These are phyloP conservation scores for Sarcophaga peregrina DNA, from an alignment of 1,140 invertebrate genomes.

Conservation along the genomic window DNA sequence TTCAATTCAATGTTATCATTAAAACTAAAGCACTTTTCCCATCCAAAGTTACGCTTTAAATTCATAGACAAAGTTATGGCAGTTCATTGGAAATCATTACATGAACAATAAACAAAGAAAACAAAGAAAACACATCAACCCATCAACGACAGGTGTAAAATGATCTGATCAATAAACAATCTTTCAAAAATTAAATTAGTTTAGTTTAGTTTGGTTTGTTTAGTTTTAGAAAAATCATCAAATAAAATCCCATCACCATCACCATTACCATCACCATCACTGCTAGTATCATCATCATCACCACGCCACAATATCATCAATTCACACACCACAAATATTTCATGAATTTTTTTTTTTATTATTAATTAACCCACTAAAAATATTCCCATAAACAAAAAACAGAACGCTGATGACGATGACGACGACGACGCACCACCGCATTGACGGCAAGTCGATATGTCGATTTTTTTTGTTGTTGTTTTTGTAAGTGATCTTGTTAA, in stretches of 20 bases:
- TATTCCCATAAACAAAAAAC: neutral
- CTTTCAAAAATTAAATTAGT: neutral
- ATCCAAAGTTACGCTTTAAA: no score
- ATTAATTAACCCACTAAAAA: slow-evolving; percentile 27
- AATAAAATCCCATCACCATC: no score
- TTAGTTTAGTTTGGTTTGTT: neutral
- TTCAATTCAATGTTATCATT: no score
- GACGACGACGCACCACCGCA: neutral
- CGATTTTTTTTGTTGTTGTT: neutral
- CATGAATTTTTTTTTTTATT: neutral
- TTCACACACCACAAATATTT: slow-evolving; percentile 22
- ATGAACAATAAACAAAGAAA: neutral
- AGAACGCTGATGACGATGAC: neutral
- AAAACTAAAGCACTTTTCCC: no score
- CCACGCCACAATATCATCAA: neutral
- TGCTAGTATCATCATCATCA: neutral
- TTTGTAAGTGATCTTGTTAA: slow-evolving; percentile 3
- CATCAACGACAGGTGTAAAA: neutral
- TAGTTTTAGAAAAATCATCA: neutral
- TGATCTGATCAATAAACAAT: slow-evolving; percentile 10
- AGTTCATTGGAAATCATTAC: neutral
- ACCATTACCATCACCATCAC: no score
- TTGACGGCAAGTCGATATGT: neutral
- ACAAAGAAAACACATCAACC: no score
- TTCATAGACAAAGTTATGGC: no score